Evolutionary conservation across 2,113 vertebrate species (phyloP).

Genomic region (Stigmatopora argus): DNA sequence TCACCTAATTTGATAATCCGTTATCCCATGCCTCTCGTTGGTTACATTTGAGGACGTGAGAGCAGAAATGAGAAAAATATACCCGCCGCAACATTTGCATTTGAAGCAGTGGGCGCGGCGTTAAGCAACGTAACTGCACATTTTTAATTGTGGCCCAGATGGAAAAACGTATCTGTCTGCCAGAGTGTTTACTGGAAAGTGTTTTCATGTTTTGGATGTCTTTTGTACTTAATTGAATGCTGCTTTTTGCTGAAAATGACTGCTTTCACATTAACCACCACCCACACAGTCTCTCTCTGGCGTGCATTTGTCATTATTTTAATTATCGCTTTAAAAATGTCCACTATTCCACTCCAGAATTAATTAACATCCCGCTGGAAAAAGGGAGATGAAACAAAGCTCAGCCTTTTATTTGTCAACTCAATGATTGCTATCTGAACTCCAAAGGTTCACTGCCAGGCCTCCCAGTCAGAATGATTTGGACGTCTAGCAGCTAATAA

Average conservation of each 20-base stretch:
- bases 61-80: background rate
- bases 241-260: constrained; percentile 7
- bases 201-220: constrained; percentile 38
- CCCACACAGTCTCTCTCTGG: constrained; percentile 24
- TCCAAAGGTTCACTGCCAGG: no score
- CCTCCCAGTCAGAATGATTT: background rate
- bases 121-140: background rate
- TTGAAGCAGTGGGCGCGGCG: background rate
- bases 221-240: constrained; percentile 19
- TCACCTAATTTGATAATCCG: no score
- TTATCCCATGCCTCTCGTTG: background rate
- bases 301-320: constrained; percentile 41
- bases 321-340: background rate
- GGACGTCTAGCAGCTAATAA: background rate
- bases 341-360: background rate
- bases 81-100: background rate
- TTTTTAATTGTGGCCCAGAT: background rate
- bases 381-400: background rate
- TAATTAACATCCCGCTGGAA: background rate
- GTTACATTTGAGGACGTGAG: background rate
- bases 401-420: background rate
- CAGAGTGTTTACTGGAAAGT: constrained; percentile 24
- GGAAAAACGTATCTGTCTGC: background rate
- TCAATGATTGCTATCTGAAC: no score
- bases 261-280: constrained; percentile 26